Base-by-base conservation (phyloP, 2,888 invertebrate genomes). In the Hirtodrosophila trivittata region DNA sequence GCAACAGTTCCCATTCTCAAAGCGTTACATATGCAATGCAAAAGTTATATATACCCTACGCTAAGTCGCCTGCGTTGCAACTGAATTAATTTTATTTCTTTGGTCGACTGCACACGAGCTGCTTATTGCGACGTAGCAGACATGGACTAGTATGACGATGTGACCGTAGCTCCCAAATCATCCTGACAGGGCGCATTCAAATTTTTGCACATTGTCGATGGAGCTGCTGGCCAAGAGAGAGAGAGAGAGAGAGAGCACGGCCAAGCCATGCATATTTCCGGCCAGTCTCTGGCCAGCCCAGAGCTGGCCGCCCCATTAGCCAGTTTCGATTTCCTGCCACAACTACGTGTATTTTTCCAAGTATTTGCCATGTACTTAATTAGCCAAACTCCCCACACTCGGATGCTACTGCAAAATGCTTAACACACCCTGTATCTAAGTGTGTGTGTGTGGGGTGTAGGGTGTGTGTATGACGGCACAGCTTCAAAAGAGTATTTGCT, bases 191-290 rank as follows among this genome's bases (percentile, higher is more conserved):
- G 66, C 66, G 78, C 77, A 84, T 81, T 84, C 80, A 81, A 84
- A 84, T 81, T 41, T 26, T 26, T 7, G n/a, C n/a, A n/a, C n/a
- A n/a, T 28, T 28, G 1, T 55, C 41, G 41, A 73, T 84, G 81
- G 75, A 67, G 75, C 74, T 52, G 64, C 14, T 71, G 71, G 68
- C 69, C 62, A 69, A 77, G 83, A 72, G 60, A 62, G 3, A 21
- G n/a, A n/a, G n/a, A n/a, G n/a, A n/a, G n/a, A n/a, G n/a, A 21
- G 18, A 54, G 46, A 32, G n/a, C 32, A n/a, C 46, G 46, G 59
- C 45, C 70, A 80, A 81, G 78, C 82, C 84, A 86, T 71, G 86
- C 86, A 84, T 84, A 75, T 84, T 75, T 84, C 84, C 84, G 84
- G 86, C 86, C 49, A 39, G 47, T 28, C 42, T 84, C 84, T 86